Conservation (phyloP, 2,797 vertebrate species). For the Chaunax sp. region DNA sequence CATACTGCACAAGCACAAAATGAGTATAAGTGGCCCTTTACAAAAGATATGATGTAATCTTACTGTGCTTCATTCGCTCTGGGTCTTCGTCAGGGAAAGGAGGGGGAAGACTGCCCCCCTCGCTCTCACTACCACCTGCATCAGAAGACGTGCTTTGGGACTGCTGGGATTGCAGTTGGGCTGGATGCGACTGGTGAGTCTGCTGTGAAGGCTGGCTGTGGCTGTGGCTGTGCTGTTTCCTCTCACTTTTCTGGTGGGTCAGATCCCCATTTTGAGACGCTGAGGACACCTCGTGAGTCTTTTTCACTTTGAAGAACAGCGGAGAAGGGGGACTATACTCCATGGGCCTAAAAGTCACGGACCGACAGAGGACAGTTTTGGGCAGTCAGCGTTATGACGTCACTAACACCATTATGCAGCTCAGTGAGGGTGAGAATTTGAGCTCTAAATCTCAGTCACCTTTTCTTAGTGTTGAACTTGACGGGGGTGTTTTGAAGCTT, state of each 20-base stretch:
- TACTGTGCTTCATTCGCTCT: constrained; percentile 97
- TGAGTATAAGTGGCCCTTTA: not conserved
- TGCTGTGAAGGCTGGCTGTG: constrained; percentile 66
- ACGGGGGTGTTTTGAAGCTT: constrained; percentile 85
- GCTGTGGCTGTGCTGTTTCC: constrained; percentile 76
- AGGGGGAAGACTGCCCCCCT: constrained; percentile 78
- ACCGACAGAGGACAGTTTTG: constrained; percentile 33
- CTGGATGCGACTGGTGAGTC: constrained; percentile 60
- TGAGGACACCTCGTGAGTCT: constrained; percentile 80
- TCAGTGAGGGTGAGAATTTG: constrained; percentile 21
- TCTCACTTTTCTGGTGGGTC: constrained; percentile 77
- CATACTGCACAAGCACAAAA: constrained; percentile 4
- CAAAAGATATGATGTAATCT: constrained; percentile 72
- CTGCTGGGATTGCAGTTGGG: constrained; percentile 61
- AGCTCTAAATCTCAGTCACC: constrained; percentile 77
- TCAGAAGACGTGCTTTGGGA: constrained; percentile 73
- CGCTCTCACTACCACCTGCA: constrained; percentile 80
- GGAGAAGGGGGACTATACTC: constrained; percentile 87
- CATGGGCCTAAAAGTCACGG: constrained; percentile 83
- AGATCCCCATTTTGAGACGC: constrained; percentile 90
- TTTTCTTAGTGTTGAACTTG: constrained; percentile 90
- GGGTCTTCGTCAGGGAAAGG: constrained; percentile 90
- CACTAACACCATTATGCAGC: constrained; percentile 18
- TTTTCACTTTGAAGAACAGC: constrained; percentile 89
- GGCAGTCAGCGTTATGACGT: constrained; percentile 36